phyloP scores from a whole-genome alignment of 2,113 vertebrate genomes.

The Perognathus longimembris region DNA sequence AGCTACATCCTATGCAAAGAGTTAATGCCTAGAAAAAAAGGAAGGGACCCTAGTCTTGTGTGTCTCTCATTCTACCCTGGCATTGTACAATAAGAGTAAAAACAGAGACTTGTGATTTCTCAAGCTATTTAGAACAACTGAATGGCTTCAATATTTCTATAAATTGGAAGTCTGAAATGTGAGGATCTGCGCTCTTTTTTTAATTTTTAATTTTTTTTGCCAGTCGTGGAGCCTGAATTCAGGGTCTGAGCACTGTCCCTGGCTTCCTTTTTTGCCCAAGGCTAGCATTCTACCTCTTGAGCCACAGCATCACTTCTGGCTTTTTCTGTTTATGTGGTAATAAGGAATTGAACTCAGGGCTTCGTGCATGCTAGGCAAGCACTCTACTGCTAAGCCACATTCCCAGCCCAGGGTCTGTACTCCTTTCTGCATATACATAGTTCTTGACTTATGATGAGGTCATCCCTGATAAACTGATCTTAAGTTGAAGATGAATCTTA shows the following conservation, averaged over 20 bases:
- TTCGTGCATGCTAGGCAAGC: too few relatives aligned
- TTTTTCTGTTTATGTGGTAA: too few relatives aligned
- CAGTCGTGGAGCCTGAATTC: too few relatives aligned
- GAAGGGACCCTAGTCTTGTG: too few relatives aligned
- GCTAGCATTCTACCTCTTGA: too few relatives aligned
- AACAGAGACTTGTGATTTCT: background rate
- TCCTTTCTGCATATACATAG: background rate
- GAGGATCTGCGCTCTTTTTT: background rate
- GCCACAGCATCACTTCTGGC: too few relatives aligned
- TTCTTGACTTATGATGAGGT: background rate
- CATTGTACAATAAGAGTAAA: constrained; percentile 5
- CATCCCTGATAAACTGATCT: background rate
- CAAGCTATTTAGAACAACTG: constrained; percentile 29
- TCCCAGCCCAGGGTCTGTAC: too few relatives aligned
- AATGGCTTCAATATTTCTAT: background rate
- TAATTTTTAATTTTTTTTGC: too few relatives aligned
- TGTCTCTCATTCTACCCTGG: background rate
- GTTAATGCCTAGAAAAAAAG: background rate
- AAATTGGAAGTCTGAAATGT: constrained; percentile 13
- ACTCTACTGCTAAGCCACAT: too few relatives aligned
- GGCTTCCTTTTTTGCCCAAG: too few relatives aligned
- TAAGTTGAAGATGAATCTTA: background rate
- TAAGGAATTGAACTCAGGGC: too few relatives aligned
- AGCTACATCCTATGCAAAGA: constrained; percentile 2
- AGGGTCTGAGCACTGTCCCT: too few relatives aligned